phyloP scores from a whole-genome alignment of 2,113 vertebrate species.

The Ibidorhyncha struthersii region DNA sequence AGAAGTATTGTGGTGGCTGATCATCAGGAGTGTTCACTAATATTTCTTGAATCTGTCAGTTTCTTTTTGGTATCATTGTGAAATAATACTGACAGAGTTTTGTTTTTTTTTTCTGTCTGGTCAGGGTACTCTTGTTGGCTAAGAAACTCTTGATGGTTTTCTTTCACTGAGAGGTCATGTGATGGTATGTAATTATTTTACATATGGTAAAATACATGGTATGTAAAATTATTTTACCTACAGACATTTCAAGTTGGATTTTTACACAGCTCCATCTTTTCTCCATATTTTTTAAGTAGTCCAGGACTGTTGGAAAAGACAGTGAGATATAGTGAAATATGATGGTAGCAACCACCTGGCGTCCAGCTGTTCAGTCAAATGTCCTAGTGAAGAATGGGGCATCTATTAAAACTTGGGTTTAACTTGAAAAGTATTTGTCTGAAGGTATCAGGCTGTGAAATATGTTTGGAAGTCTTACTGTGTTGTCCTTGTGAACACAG shows the following conservation, averaged over 20 bases:
- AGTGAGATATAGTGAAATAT: not conserved
- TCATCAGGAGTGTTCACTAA: not conserved
- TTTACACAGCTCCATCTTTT: not conserved
- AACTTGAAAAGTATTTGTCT: not conserved
- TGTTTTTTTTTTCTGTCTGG: not conserved
- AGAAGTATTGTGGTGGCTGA: not conserved
- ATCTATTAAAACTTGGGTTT: not conserved
- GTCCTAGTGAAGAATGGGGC: not conserved
- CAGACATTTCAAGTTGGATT: not conserved
- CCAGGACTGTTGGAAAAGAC: not conserved
- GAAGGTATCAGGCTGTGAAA: not conserved
- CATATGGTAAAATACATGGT: too few relatives aligned
- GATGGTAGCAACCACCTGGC: not conserved
- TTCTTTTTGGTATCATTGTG: not conserved
- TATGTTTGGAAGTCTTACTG: not conserved
- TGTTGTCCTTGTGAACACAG: not conserved
- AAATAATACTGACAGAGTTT: not conserved
- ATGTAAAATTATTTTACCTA: not conserved
- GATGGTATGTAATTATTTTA: not conserved
- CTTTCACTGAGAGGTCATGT: not conserved
- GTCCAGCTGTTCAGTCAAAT: not conserved
- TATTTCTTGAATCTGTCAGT: not conserved
- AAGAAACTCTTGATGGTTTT: not conserved
- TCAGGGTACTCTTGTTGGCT: not conserved
- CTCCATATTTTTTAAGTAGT: not conserved